These are phyloP conservation scores for Melozone crissalis DNA, from an alignment of 2,113 vertebrate genomes.

Conservation along the genomic window DNA sequence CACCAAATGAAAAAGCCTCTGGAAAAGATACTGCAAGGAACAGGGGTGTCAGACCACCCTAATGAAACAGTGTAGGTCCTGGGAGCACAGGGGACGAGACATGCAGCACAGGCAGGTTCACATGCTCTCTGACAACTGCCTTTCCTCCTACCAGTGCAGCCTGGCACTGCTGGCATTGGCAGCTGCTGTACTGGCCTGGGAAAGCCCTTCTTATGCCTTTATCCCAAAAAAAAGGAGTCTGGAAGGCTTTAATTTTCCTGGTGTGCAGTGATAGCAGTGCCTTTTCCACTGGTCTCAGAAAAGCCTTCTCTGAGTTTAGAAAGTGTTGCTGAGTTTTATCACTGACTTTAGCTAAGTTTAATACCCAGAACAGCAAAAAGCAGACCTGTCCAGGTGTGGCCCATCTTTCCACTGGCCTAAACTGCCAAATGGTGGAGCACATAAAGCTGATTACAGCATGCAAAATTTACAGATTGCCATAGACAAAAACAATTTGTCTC, in stretches of 20 bases:
- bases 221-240: background rate
- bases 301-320: background rate
- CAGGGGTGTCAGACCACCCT: accelerated
- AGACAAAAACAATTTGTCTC: background rate
- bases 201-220: accelerated
- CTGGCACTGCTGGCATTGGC: background rate
- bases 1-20: background rate
- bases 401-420: background rate
- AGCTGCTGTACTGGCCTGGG: accelerated
- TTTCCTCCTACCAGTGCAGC: background rate
- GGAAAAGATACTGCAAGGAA: background rate
- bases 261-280: accelerated
- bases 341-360: background rate
- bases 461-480: background rate
- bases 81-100: accelerated
- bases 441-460: background rate
- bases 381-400: background rate
- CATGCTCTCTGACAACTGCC: background rate
- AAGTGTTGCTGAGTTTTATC: background rate
- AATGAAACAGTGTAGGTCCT: accelerated
- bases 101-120: background rate
- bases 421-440: background rate
- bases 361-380: background rate
- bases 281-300: background rate
- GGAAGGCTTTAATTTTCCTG: background rate